These are phyloP conservation scores for Volucella bombylans DNA, from an alignment of 2,888 invertebrate genomes.

Conservation along the genomic window DNA sequence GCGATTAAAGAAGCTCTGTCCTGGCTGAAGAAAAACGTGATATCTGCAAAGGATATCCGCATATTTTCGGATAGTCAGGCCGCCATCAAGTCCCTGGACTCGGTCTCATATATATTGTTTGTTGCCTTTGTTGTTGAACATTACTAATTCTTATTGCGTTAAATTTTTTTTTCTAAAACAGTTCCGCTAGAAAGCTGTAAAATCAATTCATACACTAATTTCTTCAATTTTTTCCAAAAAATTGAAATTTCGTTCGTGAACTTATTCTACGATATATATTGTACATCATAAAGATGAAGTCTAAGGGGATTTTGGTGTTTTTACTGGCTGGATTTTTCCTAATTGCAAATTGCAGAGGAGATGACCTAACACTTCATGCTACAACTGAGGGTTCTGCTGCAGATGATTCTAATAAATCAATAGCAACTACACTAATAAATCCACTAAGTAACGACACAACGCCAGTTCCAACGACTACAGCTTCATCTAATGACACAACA, in stretches of 20 bases:
- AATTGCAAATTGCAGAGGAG: constrained; percentile 75
- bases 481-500: constrained; percentile 43
- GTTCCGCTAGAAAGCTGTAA: constrained; percentile 43
- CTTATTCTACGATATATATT: no score
- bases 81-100: no score
- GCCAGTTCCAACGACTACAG: constrained; percentile 73
- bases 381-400: constrained; percentile 51
- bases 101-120: no score
- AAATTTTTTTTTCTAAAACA: constrained; percentile 36
- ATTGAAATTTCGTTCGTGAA: neutral
- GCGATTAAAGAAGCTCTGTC: no score
- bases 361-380: constrained; percentile 7
- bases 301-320: constrained; percentile 77
- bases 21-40: no score
- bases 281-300: constrained; percentile 78
- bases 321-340: constrained; percentile 78
- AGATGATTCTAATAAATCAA: constrained; percentile 14
- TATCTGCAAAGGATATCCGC: no score
- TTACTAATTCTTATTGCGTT: constrained; percentile 41
- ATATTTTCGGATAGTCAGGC: no score
- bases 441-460: constrained; percentile 64
- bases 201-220: constrained; percentile 12
- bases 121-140: constrained; percentile 67
- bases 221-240: neutral
- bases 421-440: no score